Evolutionary conservation across 2,797 vertebrate species (phyloP), one percentile per base, ranked within the genome.

Genomic region (Gallinago stenura): DNA sequence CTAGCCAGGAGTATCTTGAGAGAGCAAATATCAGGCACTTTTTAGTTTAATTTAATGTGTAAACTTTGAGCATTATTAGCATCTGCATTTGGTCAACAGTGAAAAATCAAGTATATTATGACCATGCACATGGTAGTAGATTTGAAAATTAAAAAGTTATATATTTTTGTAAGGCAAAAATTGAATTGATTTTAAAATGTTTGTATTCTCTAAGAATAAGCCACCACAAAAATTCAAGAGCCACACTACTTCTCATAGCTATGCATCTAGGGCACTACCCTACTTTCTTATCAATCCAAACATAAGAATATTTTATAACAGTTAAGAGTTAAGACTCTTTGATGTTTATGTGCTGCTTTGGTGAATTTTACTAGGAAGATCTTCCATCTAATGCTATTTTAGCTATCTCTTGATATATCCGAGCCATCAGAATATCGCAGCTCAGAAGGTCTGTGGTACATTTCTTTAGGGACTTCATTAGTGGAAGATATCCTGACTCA

Each of bases 401-500:
- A 83, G 91, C 83, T 92, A 92, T 91, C 91, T 91, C 94, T 94
- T 95, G 90, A 96, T 97, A 89, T 71, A 97, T 48, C 90, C 90
- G 80, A 97, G 65, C 58, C 66, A 64, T 88, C 87, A 73, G 88
- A 93, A 84, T 65, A 80, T 79, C 33, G 46, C 84, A 91, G 88
- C 91, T 94, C 60, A 61, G 92, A 87, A 94, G 79, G 90, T 95
- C 87, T 92, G 54, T 75, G 61, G 73, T 79, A 57, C 50, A 90
- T 97, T 97, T 93, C 97, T 97, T 95, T 22, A 56, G 97, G 97
- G 97, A 97, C 97, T 97, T 97, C 96, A 97, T 97, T 97, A 97
- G 96, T 73, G 75, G 69, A 73, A 95, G 78, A 93, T 92, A 87
- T 57, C 85, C 90, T 93, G 93, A 90, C 78, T 95, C 89, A 73